Percentiles rank a stretch among this genome's conserved stretches.
These are phyloP conservation scores for Neodiprion pinetum DNA, from an alignment of 1,140 invertebrate species.

Conservation along the genomic window DNA sequence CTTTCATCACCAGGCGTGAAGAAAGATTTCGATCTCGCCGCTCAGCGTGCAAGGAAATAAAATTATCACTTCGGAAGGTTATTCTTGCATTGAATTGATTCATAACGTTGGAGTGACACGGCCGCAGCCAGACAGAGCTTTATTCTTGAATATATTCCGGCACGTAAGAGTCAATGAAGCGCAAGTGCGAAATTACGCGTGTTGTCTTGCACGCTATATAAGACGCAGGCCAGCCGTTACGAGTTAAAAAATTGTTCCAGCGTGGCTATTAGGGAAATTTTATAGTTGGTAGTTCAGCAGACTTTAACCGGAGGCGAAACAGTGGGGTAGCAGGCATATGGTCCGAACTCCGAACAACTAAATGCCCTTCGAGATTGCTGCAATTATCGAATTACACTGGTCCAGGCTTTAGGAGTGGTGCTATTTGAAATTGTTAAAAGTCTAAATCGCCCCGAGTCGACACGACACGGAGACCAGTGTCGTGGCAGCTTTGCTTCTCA, in stretches of 20 bases:
- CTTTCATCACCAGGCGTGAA: slow-evolving; percentile 2
- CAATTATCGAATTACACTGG: slow-evolving; percentile 55
- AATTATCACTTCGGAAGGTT: neutral
- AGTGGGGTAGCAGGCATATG: slow-evolving; percentile 35
- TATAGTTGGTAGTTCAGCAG: slow-evolving; percentile 38
- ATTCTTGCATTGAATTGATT: too few species aligned
- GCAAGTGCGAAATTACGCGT: slow-evolving; percentile 27
- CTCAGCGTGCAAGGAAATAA: slow-evolving; percentile 24
- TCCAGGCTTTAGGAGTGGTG: slow-evolving; percentile 2
- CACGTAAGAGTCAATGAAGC: neutral
- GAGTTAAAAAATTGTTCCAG: slow-evolving; percentile 21
- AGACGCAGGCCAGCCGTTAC: neutral
- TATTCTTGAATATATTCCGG: neutral
- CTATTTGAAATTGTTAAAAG: neutral
- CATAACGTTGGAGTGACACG: neutral
- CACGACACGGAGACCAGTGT: neutral
- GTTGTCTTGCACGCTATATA: slow-evolving; percentile 24
- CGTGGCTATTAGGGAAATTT: slow-evolving; percentile 43
- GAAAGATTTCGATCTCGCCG: slow-evolving; percentile 18
- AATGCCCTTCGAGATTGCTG: slow-evolving; percentile 42
- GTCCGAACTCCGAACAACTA: slow-evolving; percentile 46
- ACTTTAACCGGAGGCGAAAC: slow-evolving; percentile 37
- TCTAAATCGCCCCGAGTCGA: neutral
- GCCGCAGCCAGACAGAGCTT: neutral
- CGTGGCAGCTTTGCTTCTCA: slow-evolving; percentile 2